Evolutionary conservation across 2,888 invertebrate genomes (phyloP), one percentile per base, ranked within the genome.

Genomic region (Tetrapedia diversipes): DNA sequence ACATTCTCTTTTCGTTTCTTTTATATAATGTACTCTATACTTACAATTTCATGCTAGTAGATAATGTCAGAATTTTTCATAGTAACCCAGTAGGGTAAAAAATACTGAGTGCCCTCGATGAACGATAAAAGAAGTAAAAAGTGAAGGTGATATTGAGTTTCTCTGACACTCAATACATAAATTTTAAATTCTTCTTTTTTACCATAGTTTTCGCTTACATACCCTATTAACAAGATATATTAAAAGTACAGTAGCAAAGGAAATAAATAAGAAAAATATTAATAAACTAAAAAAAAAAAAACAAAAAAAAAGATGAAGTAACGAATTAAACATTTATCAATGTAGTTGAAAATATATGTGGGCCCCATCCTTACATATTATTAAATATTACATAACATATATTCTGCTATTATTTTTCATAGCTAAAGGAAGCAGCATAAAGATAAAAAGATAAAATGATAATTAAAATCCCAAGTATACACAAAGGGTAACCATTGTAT

Each of bases 301-400:
- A 47, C 72, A 82, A 86, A 85, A 85, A 86, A 82, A 82, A 80
- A 59, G 82, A 83, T 83, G 73, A 60, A 37, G 39, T 77, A 77
- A 78, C 27, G 69, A 80, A 84, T 86, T 79, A 83, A 87, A 85
- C 86, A 88, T 81, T 88, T 82, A 88, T 89, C 83, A 82, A 89
- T 88, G 89, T 90, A 90, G 90, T 84, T 86, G 82, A 87, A 87
- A 89, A 83, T 77, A 65, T 80, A 83, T 78, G 89, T 89, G 90
- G 90, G 90, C 90, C 90, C 90, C 90, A 81, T 85, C 83, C 87
- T 89, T 88, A 88, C 90, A 90, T 91, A 89, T 89, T 88, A 90
- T 87, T 89, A 90, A 88, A 88, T 89, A 90, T 88, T 86, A 88
- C 87, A 87, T 89, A 89, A 90, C 80, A 79, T 89, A 87, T 90